Conservation (phyloP, 2,888 invertebrate species). For the Cephalotes varians region DNA sequence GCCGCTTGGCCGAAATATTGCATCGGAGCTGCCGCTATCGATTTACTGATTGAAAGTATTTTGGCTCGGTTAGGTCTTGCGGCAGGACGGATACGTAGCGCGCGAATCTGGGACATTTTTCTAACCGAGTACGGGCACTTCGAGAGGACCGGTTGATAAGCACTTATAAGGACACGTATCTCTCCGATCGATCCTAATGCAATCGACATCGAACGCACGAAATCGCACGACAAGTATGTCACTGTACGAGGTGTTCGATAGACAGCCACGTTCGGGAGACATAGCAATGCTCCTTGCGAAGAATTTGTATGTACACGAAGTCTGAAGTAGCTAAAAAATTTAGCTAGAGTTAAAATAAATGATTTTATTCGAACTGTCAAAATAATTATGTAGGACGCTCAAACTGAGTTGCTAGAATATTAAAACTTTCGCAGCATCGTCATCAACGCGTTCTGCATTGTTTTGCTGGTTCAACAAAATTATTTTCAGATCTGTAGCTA, state of each 20-base stretch:
- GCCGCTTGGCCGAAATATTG: constrained; percentile 37
- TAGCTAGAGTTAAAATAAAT: no score
- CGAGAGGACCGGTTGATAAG: constrained; percentile 33
- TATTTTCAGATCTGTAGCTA: no score
- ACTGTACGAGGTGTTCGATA: neutral
- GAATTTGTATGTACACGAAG: neutral
- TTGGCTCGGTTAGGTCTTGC: constrained; percentile 8
- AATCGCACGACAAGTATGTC: constrained; percentile 4
- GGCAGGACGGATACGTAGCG: neutral
- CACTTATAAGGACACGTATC: constrained; percentile 45
- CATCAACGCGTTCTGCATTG: no score
- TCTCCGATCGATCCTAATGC: constrained; percentile 9
- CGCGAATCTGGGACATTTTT: constrained; percentile 40
- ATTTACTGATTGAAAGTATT: constrained; percentile 50
- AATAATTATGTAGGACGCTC: no score
- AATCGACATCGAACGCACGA: constrained; percentile 9
- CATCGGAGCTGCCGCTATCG: constrained; percentile 20
- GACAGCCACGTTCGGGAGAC: neutral
- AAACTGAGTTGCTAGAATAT: no score
- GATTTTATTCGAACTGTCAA: no score
- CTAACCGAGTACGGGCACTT: constrained; percentile 26
- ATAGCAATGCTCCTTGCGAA: neutral
- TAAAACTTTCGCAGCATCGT: no score
- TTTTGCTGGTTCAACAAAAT: no score
- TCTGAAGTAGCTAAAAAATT: no score